Evolutionary conservation across 2,888 invertebrate species (phyloP).

Genomic region (Eupithecia exiguata): DNA sequence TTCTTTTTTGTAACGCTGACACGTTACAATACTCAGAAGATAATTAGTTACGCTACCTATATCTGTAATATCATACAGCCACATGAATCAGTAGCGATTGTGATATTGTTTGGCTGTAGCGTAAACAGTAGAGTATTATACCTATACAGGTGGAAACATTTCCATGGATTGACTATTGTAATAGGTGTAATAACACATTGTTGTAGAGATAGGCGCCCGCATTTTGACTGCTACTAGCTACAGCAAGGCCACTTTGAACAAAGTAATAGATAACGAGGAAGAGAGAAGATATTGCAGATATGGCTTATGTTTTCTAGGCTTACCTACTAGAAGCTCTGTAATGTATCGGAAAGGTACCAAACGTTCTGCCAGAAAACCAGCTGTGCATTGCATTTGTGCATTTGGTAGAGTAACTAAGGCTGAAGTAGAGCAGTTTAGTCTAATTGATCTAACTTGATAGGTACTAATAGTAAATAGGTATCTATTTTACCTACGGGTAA

Average conservation of each 20-base stretch:
- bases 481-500: no score
- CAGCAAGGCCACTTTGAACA: background rate
- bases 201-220: background rate
- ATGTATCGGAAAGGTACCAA: background rate
- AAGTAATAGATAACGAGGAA: background rate
- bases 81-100: constrained; percentile 24
- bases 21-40: constrained; percentile 20
- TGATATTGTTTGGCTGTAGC: constrained; percentile 15
- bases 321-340: background rate
- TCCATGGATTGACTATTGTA: constrained; percentile 2
- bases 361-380: background rate
- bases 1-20: constrained; percentile 29
- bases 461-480: background rate
- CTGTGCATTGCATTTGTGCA: background rate
- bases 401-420: background rate
- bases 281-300: background rate
- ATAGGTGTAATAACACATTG: background rate
- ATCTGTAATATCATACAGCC: background rate
- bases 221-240: background rate
- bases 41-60: constrained; percentile 34
- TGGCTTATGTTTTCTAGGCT: background rate
- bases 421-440: background rate
- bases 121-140: background rate
- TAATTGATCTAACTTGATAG: background rate
- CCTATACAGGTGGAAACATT: background rate